These are phyloP conservation scores for Chaenodraco wilsoni DNA, from an alignment of 2,797 vertebrate species.

Conservation along the genomic window DNA sequence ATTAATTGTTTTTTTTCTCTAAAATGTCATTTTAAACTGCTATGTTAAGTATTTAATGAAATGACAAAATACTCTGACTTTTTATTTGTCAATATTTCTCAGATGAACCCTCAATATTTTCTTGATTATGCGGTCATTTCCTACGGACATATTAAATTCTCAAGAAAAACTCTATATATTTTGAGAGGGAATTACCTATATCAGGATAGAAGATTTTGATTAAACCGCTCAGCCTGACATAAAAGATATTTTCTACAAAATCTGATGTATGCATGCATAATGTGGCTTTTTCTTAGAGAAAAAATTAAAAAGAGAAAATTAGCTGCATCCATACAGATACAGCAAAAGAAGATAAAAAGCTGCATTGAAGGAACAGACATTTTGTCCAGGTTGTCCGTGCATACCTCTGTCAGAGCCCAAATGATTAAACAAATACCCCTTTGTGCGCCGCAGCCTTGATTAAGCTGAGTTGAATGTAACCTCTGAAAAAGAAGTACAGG, in stretches of 20 bases:
- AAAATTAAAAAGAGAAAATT: background rate
- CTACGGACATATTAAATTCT: no score
- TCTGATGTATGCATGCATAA: background rate
- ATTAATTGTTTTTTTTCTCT: no score
- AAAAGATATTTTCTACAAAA: background rate
- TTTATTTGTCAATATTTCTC: no score
- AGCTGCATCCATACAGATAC: background rate
- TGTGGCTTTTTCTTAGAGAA: background rate
- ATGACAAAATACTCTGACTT: no score
- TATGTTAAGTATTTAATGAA: no score
- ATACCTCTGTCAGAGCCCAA: constrained; percentile 71
- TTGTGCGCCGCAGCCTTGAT: constrained; percentile 78
- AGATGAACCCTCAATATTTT: no score
- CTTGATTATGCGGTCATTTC: no score
- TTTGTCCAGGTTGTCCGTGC: constrained; percentile 62
- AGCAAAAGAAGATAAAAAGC: constrained; percentile 14
- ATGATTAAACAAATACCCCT: constrained; percentile 82
- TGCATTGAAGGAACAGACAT: constrained; percentile 7
- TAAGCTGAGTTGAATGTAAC: constrained; percentile 72
- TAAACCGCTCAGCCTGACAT: background rate
- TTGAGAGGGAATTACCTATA: no score
- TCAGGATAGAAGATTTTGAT: no score
- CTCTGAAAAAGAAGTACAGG: constrained; percentile 72
- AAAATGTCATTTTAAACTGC: no score
- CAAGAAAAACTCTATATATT: no score